A percentile compares a stretch with the other conserved stretches of the same genome.
These are phyloP conservation scores for Rhamphomyia laevipes DNA, from an alignment of 2,888 invertebrate genomes.

Conservation along the genomic window DNA sequence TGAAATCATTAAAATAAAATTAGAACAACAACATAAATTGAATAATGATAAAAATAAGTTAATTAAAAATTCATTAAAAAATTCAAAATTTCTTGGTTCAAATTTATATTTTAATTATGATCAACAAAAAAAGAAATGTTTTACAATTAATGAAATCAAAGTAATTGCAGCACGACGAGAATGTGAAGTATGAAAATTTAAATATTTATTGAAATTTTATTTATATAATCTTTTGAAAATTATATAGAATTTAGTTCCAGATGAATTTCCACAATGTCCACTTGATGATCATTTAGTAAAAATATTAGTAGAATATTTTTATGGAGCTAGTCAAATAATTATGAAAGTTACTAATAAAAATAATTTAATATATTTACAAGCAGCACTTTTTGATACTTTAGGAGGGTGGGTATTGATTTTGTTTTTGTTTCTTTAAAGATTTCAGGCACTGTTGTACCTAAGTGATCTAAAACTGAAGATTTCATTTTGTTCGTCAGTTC, in stretches of 20 bases:
- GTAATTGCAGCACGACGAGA: slow-evolving; percentile 28
- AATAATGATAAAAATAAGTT: too few species aligned
- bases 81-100: slow-evolving; percentile 22
- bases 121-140: slow-evolving; percentile 26
- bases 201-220: neutral
- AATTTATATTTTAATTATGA: slow-evolving; percentile 27
- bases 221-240: neutral
- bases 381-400: slow-evolving; percentile 31
- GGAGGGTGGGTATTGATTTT: slow-evolving; percentile 24
- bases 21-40: too few species aligned
- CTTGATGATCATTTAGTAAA: slow-evolving; percentile 24
- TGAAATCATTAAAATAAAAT: too few species aligned
- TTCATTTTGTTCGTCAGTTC: too few species aligned
- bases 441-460: too few species aligned
- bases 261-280: slow-evolving; percentile 22
- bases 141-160: slow-evolving; percentile 29
- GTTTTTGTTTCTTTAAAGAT: too few species aligned
- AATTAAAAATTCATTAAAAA: too few species aligned
- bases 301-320: slow-evolving; percentile 31
- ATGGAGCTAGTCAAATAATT: slow-evolving; percentile 26
- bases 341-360: slow-evolving; percentile 18
- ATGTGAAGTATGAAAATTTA: slow-evolving; percentile 24
- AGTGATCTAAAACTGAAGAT: too few species aligned
- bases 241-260: slow-evolving; percentile 28
- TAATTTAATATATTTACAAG: slow-evolving; percentile 20